Evolutionary conservation across 1,140 invertebrate genomes (phyloP), one percentile per base, ranked within the genome.

Genomic region (Archivesica marissinica): DNA sequence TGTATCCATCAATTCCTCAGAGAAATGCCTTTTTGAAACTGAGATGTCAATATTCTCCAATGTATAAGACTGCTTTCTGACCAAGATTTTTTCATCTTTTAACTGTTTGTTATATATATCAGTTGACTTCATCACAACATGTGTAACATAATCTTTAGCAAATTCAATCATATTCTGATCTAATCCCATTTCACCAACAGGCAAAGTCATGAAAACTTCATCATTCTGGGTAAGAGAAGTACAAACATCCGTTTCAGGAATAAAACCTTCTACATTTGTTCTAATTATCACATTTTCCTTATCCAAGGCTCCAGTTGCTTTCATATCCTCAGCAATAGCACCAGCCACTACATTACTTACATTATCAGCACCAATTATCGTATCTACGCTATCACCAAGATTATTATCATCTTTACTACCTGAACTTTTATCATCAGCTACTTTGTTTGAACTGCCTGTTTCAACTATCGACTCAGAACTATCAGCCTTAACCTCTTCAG

Each of bases 81-180:
- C 30, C 23, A 33, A 35, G 13, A 79, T 47, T 50, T 79, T 79
- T 38, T 79, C 77, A 9, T 79, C 54, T 23, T 23, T 41, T 41
- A 79, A 4, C 38, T 79, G 15, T 9, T 35, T 50, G 23, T 79
- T 79, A 23, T 79, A 79, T 11, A 70, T 30, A 20, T 68, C 66
- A 28, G 72, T 30, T 39, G 79, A 70, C 41, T 38, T 83, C 1
- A 59, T 23, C 15, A 83, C 33, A 13, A 83, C 25, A 75, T 56
- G 68, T 33, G 52, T 74, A 44, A 83, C 68, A 83, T 83, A 83
- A 61, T 41, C 47, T 75, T 59, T 59, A 47, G 70, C 80, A 83
- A 83, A 83, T 13, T 28, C 25, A 41, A 56, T 54, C 44, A 81
- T 81, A 30, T 25, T 39, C 33, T 30, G 11, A 25, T 83, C 80